Percentiles rank a stretch among this genome's conserved stretches.
These are phyloP conservation scores for Pseudomyrmex flavicornis DNA, from an alignment of 1,140 invertebrate species.

Conservation along the genomic window DNA sequence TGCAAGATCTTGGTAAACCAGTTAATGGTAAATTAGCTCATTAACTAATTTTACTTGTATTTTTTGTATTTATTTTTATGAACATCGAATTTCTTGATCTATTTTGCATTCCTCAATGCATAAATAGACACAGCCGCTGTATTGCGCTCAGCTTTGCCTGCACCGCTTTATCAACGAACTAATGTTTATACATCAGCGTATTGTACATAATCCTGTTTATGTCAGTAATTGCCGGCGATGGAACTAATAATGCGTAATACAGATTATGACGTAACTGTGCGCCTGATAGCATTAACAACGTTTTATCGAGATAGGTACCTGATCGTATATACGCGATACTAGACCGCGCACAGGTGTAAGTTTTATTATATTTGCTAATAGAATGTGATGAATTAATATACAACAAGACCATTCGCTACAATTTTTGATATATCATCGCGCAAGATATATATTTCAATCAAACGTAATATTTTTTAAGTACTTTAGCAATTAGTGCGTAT, in stretches of 20 bases:
- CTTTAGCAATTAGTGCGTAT: constrained; percentile 1
- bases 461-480: neutral
- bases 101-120: neutral
- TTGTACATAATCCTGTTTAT: constrained; percentile 29
- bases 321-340: neutral
- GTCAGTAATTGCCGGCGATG: constrained; percentile 19
- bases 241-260: constrained; percentile 54
- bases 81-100: constrained; percentile 8
- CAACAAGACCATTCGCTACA: no score
- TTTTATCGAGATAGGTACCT: constrained; percentile 17
- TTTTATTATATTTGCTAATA: constrained; percentile 32
- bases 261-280: constrained; percentile 53
- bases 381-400: constrained; percentile 40
- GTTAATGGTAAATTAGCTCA: no score
- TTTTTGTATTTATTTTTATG: no score
- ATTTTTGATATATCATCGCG: constrained; percentile 26
- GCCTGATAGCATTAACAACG: constrained; percentile 36
- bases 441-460: constrained; percentile 15
- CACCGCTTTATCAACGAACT: neutral
- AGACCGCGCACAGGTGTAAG: neutral
- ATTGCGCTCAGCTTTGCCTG: neutral
- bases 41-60: no score
- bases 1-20: no score
- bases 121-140: neutral
- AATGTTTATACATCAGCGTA: constrained; percentile 8